phyloP scores from a whole-genome alignment of 1,140 invertebrate genomes.

The Pseudomyrmex flavicornis region DNA sequence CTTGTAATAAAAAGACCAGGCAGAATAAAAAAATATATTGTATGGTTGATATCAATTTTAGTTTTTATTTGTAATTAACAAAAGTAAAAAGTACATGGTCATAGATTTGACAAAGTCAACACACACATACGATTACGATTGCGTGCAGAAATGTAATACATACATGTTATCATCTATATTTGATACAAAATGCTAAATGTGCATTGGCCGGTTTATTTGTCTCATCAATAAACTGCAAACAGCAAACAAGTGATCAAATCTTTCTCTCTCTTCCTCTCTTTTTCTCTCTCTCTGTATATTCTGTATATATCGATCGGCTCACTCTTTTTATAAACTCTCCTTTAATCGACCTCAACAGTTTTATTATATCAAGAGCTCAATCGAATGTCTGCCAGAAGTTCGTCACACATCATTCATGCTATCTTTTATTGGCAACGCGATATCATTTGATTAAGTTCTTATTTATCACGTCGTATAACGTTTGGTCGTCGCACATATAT shows the following conservation, averaged over 20 bases:
- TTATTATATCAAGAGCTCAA: constrained; percentile 16
- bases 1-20: not conserved
- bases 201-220: too few species aligned
- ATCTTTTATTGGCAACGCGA: constrained; percentile 9
- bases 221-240: too few species aligned
- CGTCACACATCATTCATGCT: not conserved
- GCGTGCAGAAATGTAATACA: too few species aligned
- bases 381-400: constrained; percentile 3
- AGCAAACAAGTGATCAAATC: too few species aligned
- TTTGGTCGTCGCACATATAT: not conserved
- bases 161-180: too few species aligned
- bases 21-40: not conserved
- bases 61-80: too few species aligned
- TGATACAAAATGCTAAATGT: too few species aligned
- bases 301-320: not conserved
- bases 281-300: too few species aligned
- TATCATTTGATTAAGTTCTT: not conserved
- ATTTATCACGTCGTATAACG: not conserved
- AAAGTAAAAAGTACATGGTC: too few species aligned
- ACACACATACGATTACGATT: too few species aligned
- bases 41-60: not conserved
- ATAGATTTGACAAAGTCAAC: too few species aligned
- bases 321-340: constrained; percentile 35
- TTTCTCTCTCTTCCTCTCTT: too few species aligned
- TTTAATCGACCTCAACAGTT: not conserved